A percentile compares a stretch with the other conserved stretches of the same genome.
These are phyloP conservation scores for Eulemur macaco DNA, from an alignment of 2,113 vertebrate species.

Conservation along the genomic window DNA sequence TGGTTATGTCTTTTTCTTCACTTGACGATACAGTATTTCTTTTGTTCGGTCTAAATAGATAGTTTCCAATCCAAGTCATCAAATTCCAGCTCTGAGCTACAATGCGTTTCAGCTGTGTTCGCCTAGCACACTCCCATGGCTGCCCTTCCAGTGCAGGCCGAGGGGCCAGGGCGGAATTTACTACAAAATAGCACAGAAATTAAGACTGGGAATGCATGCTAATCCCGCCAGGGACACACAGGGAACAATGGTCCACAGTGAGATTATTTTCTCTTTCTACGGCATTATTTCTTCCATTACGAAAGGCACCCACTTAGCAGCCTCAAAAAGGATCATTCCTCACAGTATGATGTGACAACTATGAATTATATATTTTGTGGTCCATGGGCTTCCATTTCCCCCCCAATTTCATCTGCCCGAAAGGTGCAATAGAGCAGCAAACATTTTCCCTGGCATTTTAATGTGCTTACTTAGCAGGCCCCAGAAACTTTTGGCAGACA, in stretches of 20 bases:
- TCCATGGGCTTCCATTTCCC: neutral
- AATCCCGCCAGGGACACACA: neutral
- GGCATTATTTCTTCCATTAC: neutral
- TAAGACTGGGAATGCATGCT: neutral
- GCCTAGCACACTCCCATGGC: neutral
- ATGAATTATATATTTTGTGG: neutral
- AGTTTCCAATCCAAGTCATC: neutral
- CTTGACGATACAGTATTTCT: neutral
- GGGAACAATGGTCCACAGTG: neutral
- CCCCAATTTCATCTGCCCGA: slow-evolving; percentile 47
- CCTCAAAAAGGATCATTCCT: neutral
- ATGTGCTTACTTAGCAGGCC: neutral
- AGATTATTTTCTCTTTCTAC: neutral
- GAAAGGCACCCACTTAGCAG: neutral
- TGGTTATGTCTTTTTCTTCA: neutral
- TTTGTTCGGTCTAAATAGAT: neutral
- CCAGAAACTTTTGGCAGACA: neutral
- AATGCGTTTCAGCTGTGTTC: neutral
- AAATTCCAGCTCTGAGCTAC: neutral
- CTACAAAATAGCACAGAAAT: neutral
- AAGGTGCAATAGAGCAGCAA: slow-evolving; percentile 45
- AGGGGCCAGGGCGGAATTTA: neutral
- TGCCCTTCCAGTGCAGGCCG: neutral
- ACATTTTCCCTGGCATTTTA: slow-evolving; percentile 39
- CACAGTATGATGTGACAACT: slow-evolving; percentile 28